These are phyloP conservation scores for Neoascia interrupta DNA, from an alignment of 2,888 invertebrate species.

Conservation along the genomic window DNA sequence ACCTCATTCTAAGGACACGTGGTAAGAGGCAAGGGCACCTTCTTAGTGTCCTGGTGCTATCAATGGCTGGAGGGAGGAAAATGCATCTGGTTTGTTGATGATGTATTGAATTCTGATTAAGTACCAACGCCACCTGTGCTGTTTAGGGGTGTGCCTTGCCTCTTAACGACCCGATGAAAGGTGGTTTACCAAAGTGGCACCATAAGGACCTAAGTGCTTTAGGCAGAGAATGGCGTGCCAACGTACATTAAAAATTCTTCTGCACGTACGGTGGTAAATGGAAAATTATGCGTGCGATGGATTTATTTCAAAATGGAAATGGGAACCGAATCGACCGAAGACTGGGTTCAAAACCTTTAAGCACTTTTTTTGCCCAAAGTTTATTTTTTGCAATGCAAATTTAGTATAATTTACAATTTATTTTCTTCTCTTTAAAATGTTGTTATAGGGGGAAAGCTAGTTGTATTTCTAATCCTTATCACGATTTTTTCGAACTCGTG, in stretches of 20 bases:
- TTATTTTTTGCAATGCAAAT: too few relatives aligned
- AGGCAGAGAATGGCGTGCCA: background rate
- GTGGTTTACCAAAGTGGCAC: constrained; percentile 1
- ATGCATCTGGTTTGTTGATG: constrained; percentile 15
- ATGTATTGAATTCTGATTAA: constrained; percentile 48
- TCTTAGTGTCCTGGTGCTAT: background rate
- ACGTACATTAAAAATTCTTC: constrained; percentile 37
- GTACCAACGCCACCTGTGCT: constrained; percentile 32
- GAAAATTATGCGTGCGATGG: constrained; percentile 35
- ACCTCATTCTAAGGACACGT: constrained; percentile 34
- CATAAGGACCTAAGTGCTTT: constrained; percentile 39
- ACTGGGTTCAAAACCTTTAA: too few relatives aligned
- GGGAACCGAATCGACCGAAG: too few relatives aligned
- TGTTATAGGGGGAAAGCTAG: too few relatives aligned
- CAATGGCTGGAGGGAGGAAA: background rate
- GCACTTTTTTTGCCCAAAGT: too few relatives aligned
- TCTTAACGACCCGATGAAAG: constrained; percentile 13
- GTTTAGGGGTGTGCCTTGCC: background rate
- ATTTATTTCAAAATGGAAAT: too few relatives aligned
- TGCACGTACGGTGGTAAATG: constrained; percentile 29
- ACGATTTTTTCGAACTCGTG: too few relatives aligned
- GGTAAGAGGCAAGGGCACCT: background rate
- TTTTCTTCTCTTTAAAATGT: too few relatives aligned
- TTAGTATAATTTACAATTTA: too few relatives aligned
- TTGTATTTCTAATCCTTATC: too few relatives aligned